Evolutionary conservation across 2,113 vertebrate species (phyloP), one percentile per base, ranked within the genome.

Genomic region (Ammospiza caudacuta): DNA sequence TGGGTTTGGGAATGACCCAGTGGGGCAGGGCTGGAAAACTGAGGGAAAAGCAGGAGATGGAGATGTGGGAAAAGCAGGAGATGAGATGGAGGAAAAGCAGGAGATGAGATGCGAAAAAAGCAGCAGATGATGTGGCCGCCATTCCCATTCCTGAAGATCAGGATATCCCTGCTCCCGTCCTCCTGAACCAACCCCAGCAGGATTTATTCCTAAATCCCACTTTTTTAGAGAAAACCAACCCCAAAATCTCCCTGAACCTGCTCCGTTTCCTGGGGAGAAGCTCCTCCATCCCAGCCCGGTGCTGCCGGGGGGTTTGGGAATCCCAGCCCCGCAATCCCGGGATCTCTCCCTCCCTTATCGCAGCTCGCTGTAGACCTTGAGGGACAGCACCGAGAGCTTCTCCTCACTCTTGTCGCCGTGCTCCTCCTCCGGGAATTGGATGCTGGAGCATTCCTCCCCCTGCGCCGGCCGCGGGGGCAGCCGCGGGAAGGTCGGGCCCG

Each of bases 371-470:
- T 2, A 49, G 55, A 43, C 78, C 83, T 87, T 79, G 57, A 44
- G 80, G 31, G 68, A 62, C 11, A 76, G 47, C 29, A 19, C 51
- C 14, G 2, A 94, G 35, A 35, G 15, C 15, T 97, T 97, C 18
- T 96, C 97, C 41, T 97, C 92, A 0, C 35, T 39, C 29, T 41
- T 96, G 33, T 83, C 97, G 0, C 98, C 98, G 2, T 89, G 91
- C 43, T 98, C 98, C 37, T 98, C 98, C 72, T 98, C 97, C 2
- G 98, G 98, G 84, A 98, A 97, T n/a, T 95, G 98, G 90, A 96
- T 98, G 95, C 98, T 98, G 80, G 41, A 77, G 24, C 94, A 46
- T 4, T 98, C 98, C 25, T 97, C 97, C 8, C 29, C 51, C 2
- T 5, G 68, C 27, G 8, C 52, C 29, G 14, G 55, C 52, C 11